These are phyloP conservation scores for Drosophila yakuba DNA, from an alignment of 1,140 invertebrate species.

Conservation along the genomic window DNA sequence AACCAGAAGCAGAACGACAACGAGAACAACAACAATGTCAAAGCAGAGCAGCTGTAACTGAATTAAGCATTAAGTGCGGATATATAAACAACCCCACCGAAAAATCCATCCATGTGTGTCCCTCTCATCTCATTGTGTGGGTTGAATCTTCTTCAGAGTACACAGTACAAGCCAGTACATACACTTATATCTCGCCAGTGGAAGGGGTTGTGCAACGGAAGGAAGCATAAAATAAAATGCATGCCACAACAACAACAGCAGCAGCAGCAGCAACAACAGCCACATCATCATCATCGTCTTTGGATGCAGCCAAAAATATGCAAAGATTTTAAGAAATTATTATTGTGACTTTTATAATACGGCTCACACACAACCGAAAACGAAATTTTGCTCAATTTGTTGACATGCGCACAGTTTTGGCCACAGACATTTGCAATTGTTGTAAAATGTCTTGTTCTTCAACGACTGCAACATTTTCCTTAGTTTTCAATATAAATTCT, in stretches of 20 bases:
- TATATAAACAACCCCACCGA: constrained; percentile 81
- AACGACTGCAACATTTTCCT: constrained; percentile 51
- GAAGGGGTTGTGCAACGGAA: constrained; percentile 65
- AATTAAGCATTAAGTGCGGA: constrained; percentile 83
- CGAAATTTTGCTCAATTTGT: constrained; percentile 65
- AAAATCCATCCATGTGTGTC: constrained; percentile 58
- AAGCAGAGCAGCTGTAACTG: constrained; percentile 75
- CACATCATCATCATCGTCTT: constrained; percentile 7
- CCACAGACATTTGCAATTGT: constrained; percentile 71
- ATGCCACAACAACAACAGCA: constrained; percentile 39
- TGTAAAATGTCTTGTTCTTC: constrained; percentile 62
- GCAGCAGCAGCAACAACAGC: neutral
- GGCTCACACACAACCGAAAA: constrained; percentile 23
- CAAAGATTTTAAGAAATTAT: constrained; percentile 78
- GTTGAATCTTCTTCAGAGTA: constrained; percentile 26
- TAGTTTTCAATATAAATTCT: constrained; percentile 65
- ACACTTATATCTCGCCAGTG: constrained; percentile 15
- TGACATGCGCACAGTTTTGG: constrained; percentile 75
- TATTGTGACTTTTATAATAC: constrained; percentile 80
- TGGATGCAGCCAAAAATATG: constrained; percentile 60
- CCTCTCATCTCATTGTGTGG: constrained; percentile 27
- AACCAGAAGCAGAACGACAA: constrained; percentile 22
- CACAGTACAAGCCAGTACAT: neutral
- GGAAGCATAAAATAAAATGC: constrained; percentile 81
- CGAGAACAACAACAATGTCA: constrained; percentile 50